phyloP scores from a whole-genome alignment of 2,888 invertebrate genomes.

The Pterobdella sp. region DNA sequence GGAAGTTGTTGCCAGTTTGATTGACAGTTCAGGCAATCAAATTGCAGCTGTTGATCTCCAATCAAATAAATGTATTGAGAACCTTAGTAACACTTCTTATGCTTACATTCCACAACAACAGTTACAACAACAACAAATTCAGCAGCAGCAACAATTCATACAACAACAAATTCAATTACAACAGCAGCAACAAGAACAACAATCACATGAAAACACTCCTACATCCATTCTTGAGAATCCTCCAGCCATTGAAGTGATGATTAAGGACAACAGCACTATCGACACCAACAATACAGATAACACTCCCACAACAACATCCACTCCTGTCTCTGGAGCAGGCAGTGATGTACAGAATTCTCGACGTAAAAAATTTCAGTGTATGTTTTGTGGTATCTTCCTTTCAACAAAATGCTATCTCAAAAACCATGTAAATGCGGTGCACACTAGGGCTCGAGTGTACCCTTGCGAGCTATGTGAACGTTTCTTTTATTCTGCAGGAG shows the following conservation, averaged over 20 bases:
- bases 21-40: conserved; percentile 27
- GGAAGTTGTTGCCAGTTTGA: conserved; percentile 21
- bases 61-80: conserved; percentile 23
- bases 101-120: conserved; percentile 28
- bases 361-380: conserved; percentile 39
- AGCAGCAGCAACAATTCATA: conserved; percentile 7
- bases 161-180: conserved; percentile 21
- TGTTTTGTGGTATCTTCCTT: conserved; percentile 39
- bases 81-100: conserved; percentile 12
- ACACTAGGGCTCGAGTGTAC: conserved; percentile 38
- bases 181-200: conserved; percentile 22
- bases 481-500: conserved; percentile 39
- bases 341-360: conserved; percentile 21
- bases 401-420: conserved; percentile 40
- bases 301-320: conserved; percentile 4
- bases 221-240: conserved; percentile 15
- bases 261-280: background rate
- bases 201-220: conserved; percentile 10
- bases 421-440: conserved; percentile 40
- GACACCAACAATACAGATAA: background rate
- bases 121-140: conserved; percentile 27
- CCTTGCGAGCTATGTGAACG: conserved; percentile 39
- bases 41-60: conserved; percentile 26
- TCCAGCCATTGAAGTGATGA: background rate
- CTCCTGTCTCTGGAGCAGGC: background rate